Conservation (phyloP, 2,888 invertebrate species). For the Cerceris rybyensis region DNA sequence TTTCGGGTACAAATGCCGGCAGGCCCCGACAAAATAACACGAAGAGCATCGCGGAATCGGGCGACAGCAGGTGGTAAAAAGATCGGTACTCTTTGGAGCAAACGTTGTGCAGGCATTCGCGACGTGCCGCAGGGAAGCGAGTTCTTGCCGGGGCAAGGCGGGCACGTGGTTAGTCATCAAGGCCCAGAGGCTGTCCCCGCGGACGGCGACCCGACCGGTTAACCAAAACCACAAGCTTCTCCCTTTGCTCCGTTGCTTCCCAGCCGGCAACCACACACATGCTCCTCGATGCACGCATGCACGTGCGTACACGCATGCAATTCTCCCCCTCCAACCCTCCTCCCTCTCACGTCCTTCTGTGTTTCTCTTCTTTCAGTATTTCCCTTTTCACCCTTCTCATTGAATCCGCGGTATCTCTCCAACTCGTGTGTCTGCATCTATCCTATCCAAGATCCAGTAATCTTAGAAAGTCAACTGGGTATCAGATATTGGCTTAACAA, state of each 20-base stretch:
- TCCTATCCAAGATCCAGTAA: conserved; percentile 50
- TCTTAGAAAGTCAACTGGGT: conserved; percentile 61
- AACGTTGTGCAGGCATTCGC: conserved; percentile 73
- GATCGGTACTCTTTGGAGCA: conserved; percentile 69
- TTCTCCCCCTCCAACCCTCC: too few relatives aligned
- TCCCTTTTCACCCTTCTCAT: conserved; percentile 6
- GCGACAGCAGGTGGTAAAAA: conserved; percentile 73
- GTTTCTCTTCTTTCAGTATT: conserved; percentile 9
- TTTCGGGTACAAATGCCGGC: conserved; percentile 9
- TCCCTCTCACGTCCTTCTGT: background rate
- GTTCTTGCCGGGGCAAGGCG: conserved; percentile 73
- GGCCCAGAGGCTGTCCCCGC: conserved; percentile 72
- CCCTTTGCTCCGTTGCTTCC: background rate
- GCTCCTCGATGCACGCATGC: background rate
- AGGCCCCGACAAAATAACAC: conserved; percentile 49
- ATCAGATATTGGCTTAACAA: conserved; percentile 48
- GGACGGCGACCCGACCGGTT: conserved; percentile 71
- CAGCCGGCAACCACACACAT: background rate
- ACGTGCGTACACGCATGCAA: background rate
- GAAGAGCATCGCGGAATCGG: conserved; percentile 49
- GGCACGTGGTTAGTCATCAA: conserved; percentile 76
- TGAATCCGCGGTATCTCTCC: conserved; percentile 29
- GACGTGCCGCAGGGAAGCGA: conserved; percentile 71
- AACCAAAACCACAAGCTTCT: conserved; percentile 73
- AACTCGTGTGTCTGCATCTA: conserved; percentile 22